Conservation (phyloP, 1,140 invertebrate genomes). For the Drosophila trapezifrons region DNA sequence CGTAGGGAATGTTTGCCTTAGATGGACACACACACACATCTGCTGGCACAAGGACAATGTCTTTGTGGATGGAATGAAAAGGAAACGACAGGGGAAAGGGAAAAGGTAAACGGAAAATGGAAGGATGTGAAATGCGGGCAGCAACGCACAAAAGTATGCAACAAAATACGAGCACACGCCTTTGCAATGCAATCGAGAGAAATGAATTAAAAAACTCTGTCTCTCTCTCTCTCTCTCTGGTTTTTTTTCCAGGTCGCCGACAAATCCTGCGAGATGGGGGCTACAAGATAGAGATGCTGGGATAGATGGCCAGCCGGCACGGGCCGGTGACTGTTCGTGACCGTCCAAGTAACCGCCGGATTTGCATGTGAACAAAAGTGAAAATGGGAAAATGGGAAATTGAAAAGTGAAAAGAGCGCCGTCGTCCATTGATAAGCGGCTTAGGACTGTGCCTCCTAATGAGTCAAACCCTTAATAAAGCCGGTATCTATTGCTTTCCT, state of each 20-base stretch:
- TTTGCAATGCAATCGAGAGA: slow-evolving; percentile 32
- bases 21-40: slow-evolving; percentile 9
- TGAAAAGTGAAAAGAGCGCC: slow-evolving; percentile 22
- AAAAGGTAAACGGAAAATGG: too few species aligned
- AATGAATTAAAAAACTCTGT: slow-evolving; percentile 31
- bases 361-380: slow-evolving; percentile 30
- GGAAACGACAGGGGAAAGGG: neutral
- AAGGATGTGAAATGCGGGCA: slow-evolving; percentile 21
- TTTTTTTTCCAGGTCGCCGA: slow-evolving; percentile 2
- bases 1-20: slow-evolving; percentile 19
- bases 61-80: slow-evolving; percentile 2
- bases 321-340: slow-evolving; percentile 15
- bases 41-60: slow-evolving; percentile 33
- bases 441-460: slow-evolving; percentile 29
- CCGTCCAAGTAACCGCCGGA: slow-evolving; percentile 22
- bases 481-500: slow-evolving; percentile 2
- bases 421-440: slow-evolving; percentile 39
- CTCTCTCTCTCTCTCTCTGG: neutral
- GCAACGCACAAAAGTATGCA: slow-evolving; percentile 25
- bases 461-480: slow-evolving; percentile 12
- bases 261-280: slow-evolving; percentile 3
- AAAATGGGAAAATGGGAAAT: slow-evolving; percentile 16
- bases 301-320: slow-evolving; percentile 12
- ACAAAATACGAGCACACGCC: slow-evolving; percentile 13
- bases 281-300: slow-evolving; percentile 3